These are phyloP conservation scores for Schizopygopsis pylzovi DNA, from an alignment of 2,797 vertebrate species.

Conservation along the genomic window DNA sequence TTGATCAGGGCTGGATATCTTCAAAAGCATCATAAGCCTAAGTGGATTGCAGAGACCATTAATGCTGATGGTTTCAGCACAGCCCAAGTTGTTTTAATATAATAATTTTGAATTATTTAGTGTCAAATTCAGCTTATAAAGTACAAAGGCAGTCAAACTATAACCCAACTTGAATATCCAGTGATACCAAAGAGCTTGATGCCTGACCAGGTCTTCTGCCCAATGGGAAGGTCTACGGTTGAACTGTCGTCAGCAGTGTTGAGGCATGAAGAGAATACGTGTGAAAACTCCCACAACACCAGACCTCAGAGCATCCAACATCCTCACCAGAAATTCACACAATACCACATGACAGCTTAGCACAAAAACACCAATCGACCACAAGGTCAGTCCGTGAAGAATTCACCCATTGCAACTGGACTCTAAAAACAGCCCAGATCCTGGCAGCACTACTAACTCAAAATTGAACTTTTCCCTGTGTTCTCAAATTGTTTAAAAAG, in stretches of 20 bases:
- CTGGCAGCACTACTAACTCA: not conserved
- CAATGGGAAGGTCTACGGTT: not conserved
- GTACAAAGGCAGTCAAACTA: not conserved
- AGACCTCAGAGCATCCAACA: constrained; percentile 29
- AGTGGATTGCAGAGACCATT: not conserved
- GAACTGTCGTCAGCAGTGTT: not conserved
- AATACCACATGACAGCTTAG: constrained; percentile 23
- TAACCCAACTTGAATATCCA: not conserved
- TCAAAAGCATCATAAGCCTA: not conserved
- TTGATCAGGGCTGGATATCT: not conserved
- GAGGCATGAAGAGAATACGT: not conserved
- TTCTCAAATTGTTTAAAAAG: not conserved
- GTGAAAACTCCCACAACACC: constrained; percentile 17
- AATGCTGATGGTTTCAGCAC: not conserved
- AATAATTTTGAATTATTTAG: not conserved
- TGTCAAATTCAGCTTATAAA: not conserved
- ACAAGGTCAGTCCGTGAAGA: constrained; percentile 2
- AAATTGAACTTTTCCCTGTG: not conserved
- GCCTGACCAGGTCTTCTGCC: not conserved
- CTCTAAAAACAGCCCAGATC: not conserved
- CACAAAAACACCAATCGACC: constrained; percentile 10
- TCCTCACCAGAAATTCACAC: constrained; percentile 8
- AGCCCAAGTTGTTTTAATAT: not conserved
- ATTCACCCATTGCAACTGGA: not conserved
- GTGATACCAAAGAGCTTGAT: no score